phyloP scores from a whole-genome alignment of 2,113 vertebrate species.

The Aleadryas rufinucha region DNA sequence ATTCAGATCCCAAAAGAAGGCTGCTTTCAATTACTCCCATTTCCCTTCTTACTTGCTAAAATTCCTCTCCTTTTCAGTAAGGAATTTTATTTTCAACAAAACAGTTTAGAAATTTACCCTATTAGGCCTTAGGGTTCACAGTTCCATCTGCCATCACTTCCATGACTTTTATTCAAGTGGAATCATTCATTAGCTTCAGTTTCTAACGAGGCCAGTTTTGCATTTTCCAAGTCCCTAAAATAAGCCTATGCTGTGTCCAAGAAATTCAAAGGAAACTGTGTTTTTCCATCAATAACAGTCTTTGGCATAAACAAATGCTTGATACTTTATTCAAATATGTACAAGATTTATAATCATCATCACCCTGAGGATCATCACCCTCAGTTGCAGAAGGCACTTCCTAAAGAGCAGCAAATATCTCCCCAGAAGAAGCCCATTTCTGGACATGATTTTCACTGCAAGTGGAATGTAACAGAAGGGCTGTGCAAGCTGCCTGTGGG shows the following conservation, averaged over 20 bases:
- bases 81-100: background rate
- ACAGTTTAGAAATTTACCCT: background rate
- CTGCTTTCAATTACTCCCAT: background rate
- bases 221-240: background rate
- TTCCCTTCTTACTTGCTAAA: background rate
- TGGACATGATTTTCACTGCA: background rate
- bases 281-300: background rate
- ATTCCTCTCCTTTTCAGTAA: background rate
- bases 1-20: background rate
- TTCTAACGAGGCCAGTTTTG: background rate
- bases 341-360: background rate
- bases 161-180: background rate
- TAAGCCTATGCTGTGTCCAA: accelerated
- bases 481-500: accelerated
- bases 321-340: background rate
- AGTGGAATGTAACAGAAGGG: background rate
- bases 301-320: background rate
- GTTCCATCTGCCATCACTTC: background rate
- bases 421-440: background rate
- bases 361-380: background rate
- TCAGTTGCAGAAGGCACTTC: background rate
- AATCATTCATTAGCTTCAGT: background rate
- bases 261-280: background rate
- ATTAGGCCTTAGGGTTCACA: background rate
- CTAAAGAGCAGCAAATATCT: background rate